These are phyloP conservation scores for Amiota minor DNA, from an alignment of 2,888 invertebrate species.

Conservation along the genomic window DNA sequence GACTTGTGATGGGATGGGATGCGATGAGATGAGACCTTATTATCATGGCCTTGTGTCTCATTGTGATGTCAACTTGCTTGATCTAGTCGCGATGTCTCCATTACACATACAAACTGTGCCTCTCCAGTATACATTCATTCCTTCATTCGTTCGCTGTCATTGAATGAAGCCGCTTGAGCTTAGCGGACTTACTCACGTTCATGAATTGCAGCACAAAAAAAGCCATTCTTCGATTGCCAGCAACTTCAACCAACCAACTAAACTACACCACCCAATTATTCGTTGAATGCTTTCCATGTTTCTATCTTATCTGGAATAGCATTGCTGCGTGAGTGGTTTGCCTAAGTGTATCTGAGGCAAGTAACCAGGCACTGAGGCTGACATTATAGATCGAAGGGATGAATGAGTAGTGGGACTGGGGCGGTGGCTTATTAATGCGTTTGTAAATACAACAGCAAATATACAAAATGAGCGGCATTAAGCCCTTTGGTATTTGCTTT, in stretches of 20 bases:
- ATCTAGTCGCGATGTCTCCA: slow-evolving; percentile 2
- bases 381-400: background rate
- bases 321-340: background rate
- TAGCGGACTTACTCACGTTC: slow-evolving; percentile 20
- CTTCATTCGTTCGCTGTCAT: no score
- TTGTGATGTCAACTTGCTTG: slow-evolving; percentile 17
- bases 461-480: slow-evolving; percentile 25
- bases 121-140: no score
- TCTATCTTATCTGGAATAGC: background rate
- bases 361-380: background rate
- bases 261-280: background rate
- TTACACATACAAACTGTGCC: no score
- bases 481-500: slow-evolving; percentile 23
- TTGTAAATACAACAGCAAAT: slow-evolving; percentile 24
- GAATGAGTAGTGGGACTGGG: background rate
- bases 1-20: background rate
- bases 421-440: slow-evolving; percentile 23
- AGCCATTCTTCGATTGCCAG: slow-evolving; percentile 8
- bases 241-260: background rate
- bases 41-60: slow-evolving; percentile 42
- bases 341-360: background rate
- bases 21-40: slow-evolving; percentile 32
- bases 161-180: slow-evolving; percentile 5
- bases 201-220: background rate
- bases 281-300: background rate